phyloP scores from a whole-genome alignment of 64 coral and sea anemone genomes.

The Actinia equina region DNA sequence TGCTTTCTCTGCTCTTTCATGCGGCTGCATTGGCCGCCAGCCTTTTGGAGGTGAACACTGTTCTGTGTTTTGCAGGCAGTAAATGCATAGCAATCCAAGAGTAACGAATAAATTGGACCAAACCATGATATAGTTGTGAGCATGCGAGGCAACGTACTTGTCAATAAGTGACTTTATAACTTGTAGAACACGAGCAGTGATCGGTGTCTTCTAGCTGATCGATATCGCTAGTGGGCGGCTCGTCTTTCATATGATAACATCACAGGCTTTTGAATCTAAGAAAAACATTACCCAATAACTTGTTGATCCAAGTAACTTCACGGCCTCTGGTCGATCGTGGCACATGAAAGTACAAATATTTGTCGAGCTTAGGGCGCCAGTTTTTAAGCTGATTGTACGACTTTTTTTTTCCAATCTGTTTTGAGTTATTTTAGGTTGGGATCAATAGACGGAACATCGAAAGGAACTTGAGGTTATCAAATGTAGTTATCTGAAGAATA shows the following conservation, averaged over 20 bases:
- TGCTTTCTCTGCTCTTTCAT: conserved; percentile 64
- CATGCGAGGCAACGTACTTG: neutral
- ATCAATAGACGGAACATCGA: neutral
- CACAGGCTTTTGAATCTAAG: conserved; percentile 65
- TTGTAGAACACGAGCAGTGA: neutral
- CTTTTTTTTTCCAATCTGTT: conserved; percentile 2
- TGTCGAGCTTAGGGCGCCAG: conserved; percentile 28
- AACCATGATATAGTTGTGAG: conserved; percentile 16
- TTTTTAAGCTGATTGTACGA: neutral
- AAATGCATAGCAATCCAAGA: conserved; percentile 25
- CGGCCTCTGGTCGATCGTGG: conserved; percentile 48
- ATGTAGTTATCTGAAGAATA: conserved; percentile 13
- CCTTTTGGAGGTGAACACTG: conserved; percentile 69
- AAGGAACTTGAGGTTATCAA: conserved; percentile 8
- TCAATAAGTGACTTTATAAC: conserved; percentile 6
- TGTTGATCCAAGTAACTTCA: conserved; percentile 87
- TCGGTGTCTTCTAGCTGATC: neutral
- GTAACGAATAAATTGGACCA: conserved; percentile 13
- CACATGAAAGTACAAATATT: conserved; percentile 97
- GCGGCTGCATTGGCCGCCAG: conserved; percentile 40
- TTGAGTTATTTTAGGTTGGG: neutral
- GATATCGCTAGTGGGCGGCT: conserved; percentile 56
- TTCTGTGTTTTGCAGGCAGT: neutral
- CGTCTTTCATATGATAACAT: conserved; percentile 53
- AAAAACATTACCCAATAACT: conserved; percentile 96